Conservation (phyloP, 2,113 vertebrate genomes). For the Rhinolophus sinicus region DNA sequence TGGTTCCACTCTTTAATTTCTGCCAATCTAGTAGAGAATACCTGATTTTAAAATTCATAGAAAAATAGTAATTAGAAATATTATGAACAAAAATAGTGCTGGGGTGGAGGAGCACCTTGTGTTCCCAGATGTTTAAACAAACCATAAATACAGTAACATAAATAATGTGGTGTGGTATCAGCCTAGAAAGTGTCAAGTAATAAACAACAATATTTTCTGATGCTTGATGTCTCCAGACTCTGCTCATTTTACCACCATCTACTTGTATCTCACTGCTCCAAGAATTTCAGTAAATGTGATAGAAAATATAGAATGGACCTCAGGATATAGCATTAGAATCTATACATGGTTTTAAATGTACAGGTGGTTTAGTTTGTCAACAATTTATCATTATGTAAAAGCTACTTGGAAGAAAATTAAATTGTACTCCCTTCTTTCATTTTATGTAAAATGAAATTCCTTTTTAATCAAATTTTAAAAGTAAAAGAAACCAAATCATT, state of each 20-base stretch:
- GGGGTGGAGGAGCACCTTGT: background rate
- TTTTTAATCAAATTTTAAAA: background rate
- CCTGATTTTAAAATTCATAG: background rate
- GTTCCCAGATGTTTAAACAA: background rate
- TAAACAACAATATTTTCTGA: background rate
- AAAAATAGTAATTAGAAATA: background rate
- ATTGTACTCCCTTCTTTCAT: background rate
- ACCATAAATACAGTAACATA: background rate
- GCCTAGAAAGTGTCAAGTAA: background rate
- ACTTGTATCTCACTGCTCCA: too few relatives aligned
- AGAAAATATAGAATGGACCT: background rate
- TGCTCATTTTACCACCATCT: background rate
- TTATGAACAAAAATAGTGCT: background rate
- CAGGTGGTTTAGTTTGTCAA: background rate
- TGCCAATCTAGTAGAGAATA: background rate
- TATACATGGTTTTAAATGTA: background rate
- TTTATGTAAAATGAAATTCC: background rate
- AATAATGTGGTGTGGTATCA: background rate
- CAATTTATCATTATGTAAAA: background rate
- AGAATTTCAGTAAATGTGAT: background rate
- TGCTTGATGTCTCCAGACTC: background rate
- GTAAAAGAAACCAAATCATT: background rate
- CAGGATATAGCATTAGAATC: background rate
- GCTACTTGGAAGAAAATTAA: background rate
- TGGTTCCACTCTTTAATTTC: background rate